phyloP scores from a whole-genome alignment of 2,888 invertebrate species.

The Drosophila anomalata region DNA sequence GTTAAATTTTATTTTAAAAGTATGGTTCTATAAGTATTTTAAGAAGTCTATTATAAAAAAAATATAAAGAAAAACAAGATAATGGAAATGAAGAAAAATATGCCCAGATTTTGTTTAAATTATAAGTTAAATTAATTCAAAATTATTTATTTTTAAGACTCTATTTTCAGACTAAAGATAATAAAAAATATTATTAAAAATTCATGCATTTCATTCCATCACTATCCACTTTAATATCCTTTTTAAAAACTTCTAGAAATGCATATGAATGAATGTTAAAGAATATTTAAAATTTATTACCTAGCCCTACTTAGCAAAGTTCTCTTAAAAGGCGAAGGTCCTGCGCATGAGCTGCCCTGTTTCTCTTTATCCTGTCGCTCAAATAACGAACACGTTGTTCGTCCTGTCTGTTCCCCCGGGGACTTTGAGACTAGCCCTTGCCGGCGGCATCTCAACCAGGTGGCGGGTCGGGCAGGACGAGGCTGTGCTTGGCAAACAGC shows the following conservation, averaged over 20 bases:
- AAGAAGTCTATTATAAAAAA: no score
- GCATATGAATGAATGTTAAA: not conserved
- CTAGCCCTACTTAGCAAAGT: not conserved
- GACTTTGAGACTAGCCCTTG: conserved; percentile 59
- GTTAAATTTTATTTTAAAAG: no score
- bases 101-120: no score
- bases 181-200: no score
- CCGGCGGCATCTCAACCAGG: conserved; percentile 52
- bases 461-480: not conserved
- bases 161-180: no score
- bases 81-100: no score
- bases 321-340: not conserved
- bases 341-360: conserved; percentile 19
- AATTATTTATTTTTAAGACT: no score
- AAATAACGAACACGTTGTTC: conserved; percentile 50
- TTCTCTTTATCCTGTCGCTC: conserved; percentile 6
- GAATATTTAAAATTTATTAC: not conserved
- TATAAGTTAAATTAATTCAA: no score
- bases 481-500: conserved; percentile 23
- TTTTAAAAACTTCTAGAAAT: not conserved
- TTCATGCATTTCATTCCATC: no score
- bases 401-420: conserved; percentile 52
- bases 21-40: no score
- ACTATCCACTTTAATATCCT: not conserved
- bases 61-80: no score